Base-by-base conservation (phyloP, 2,113 vertebrate species). In the Cavia aperea region DNA sequence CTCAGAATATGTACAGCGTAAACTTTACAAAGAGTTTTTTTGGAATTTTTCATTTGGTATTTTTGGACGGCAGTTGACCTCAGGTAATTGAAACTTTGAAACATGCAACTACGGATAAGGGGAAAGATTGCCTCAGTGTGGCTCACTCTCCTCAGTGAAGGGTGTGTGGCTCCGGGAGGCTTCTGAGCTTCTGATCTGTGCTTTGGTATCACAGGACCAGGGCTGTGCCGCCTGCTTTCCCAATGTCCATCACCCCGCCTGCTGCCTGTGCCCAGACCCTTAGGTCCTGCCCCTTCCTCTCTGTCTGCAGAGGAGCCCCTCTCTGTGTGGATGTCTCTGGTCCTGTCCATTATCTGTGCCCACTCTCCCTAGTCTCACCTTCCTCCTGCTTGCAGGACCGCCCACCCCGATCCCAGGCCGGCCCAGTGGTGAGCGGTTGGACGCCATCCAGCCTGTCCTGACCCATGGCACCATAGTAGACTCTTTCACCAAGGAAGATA, bases 191-290 rank as follows among this genome's bases (percentile, higher is more conserved):
- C 51, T 58, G 29, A 2, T 33, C 73, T 51, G 82, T 63, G 51
- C 46, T 54, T 7, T 9, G 0, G 3, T 8, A 9, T 33, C n/a
- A 78, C 5, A 72, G 60, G 24, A 43, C 31, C 3, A 0, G n/a
- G 8, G 11, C 49, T 54, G 36, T 1, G 23, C 31, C 66, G 49
- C 5, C 18, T 79, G 4, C 19, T 63, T 46, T 65, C 36, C 36
- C 58, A 31, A 2, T 4, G 2, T 29, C 18, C 58, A 7, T 3
- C 15, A 14, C 14, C 18, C 18, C 62, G 36, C 54, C 33, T 19
- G 5, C 31, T 43, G 54, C 49, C 63, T 72, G 10, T 54, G 56
- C 26, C 26, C 11, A 5, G 18, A 16, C 33, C 23, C 1, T 31
- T 26, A n/a, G 31, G 36, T 73, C 58, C 46, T 63, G 54, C 14